These are phyloP conservation scores for Crypturellus tataupa DNA, from an alignment of 2,797 vertebrate species.

Conservation along the genomic window DNA sequence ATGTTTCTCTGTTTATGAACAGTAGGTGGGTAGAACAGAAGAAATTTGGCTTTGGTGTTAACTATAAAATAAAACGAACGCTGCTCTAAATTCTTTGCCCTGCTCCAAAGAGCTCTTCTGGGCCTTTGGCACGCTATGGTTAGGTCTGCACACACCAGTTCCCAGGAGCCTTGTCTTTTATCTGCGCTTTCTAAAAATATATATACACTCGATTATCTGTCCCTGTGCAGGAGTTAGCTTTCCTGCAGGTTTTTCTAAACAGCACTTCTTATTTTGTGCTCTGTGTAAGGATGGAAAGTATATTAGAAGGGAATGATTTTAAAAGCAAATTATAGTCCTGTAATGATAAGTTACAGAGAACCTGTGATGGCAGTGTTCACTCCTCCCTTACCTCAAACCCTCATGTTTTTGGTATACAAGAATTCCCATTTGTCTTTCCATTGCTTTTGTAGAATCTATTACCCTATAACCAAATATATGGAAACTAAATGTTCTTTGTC, in stretches of 20 bases:
- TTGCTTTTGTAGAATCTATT: neutral
- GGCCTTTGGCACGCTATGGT: neutral
- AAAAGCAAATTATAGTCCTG: neutral
- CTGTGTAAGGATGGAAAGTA: neutral
- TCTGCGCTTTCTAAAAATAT: constrained; percentile 2
- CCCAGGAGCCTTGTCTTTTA: neutral
- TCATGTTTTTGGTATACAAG: neutral
- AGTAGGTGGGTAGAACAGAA: neutral
- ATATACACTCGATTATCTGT: neutral
- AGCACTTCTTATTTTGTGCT: neutral
- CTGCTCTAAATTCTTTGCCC: neutral
- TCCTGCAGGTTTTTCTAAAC: neutral
- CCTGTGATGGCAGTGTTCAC: neutral
- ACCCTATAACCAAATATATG: neutral
- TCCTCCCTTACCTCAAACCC: neutral
- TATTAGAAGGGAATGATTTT: neutral
- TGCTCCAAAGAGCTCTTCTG: neutral
- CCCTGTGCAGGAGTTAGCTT: neutral
- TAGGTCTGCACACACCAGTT: neutral
- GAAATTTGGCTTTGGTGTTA: neutral
- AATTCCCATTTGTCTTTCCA: neutral
- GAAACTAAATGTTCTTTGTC: neutral
- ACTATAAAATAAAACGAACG: neutral
- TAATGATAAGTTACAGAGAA: neutral
- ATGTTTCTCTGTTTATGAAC: neutral